Percentiles rank a stretch among this genome's conserved stretches.
These are phyloP conservation scores for Pimephales promelas DNA, from an alignment of 2,113 vertebrate species.

Conservation along the genomic window DNA sequence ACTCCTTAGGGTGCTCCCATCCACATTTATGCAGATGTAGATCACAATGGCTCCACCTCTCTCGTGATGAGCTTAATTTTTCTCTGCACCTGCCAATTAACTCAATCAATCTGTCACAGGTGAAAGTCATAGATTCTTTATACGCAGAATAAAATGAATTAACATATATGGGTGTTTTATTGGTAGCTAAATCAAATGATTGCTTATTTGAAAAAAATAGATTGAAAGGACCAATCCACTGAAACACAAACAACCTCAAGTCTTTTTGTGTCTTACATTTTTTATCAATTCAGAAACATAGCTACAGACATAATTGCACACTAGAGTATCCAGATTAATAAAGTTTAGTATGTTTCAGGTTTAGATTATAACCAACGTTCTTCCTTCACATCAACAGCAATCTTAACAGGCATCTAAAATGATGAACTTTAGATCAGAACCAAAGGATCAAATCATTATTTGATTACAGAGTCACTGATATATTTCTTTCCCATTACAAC, in stretches of 20 bases:
- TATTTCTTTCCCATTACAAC: neutral
- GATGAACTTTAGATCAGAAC: neutral
- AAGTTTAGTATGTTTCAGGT: neutral
- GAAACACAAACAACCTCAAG: neutral
- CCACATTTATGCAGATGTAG: neutral
- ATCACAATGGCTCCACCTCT: neutral
- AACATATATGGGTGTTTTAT: neutral
- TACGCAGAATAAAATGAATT: neutral
- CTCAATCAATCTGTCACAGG: neutral
- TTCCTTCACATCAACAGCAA: too few species aligned
- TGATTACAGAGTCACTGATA: neutral
- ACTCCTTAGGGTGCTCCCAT: neutral
- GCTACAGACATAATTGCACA: neutral
- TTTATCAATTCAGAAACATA: constrained; percentile 1
- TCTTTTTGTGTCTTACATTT: neutral
- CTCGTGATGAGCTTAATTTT: too few species aligned
- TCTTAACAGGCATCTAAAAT: too few species aligned
- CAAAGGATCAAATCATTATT: neutral
- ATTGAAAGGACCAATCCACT: too few species aligned
- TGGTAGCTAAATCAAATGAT: neutral
- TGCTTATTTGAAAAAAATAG: neutral
- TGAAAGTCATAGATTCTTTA: neutral
- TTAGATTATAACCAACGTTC: neutral
- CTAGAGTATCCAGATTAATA: neutral
- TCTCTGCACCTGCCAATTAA: neutral